Conservation (phyloP, 2,113 vertebrate species). For the Tenebrosternarchus preto region DNA sequence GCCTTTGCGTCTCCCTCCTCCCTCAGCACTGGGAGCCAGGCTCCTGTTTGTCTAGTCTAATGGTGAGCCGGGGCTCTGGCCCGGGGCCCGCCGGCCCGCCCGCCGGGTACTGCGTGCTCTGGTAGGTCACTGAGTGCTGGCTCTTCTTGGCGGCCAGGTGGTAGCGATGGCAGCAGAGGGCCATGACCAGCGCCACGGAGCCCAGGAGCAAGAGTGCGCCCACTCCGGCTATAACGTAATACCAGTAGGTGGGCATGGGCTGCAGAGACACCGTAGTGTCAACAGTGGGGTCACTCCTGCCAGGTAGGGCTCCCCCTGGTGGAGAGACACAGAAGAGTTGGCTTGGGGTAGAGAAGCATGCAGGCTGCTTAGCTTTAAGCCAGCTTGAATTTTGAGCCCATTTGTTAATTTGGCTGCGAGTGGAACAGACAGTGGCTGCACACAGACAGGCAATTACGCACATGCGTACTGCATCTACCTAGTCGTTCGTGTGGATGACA, state of each 20-base stretch:
- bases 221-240: constrained; percentile 96
- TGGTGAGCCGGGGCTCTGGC: constrained; percentile 90
- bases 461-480: constrained; percentile 67
- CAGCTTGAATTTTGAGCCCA: constrained; percentile 34
- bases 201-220: constrained; percentile 93
- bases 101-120: constrained; percentile 84
- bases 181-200: constrained; percentile 86
- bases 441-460: constrained; percentile 69
- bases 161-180: constrained; percentile 95
- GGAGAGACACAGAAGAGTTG: constrained; percentile 91
- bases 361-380: constrained; percentile 68
- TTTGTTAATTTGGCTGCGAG: constrained; percentile 40
- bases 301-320: constrained; percentile 94
- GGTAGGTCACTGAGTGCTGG: constrained; percentile 89
- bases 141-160: constrained; percentile 96
- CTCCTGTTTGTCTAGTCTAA: constrained; percentile 92
- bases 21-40: constrained; percentile 82
- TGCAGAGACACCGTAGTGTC: constrained; percentile 91
- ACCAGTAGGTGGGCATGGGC: constrained; percentile 95
- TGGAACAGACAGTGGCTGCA: constrained; percentile 69
- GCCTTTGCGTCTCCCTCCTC: constrained; percentile 32
- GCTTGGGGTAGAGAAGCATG: constrained; percentile 88
- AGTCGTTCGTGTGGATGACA: constrained; percentile 15
- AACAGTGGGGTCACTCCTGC: constrained; percentile 95
- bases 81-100: constrained; percentile 74